These are phyloP conservation scores for Thysanoteuthis rhombus DNA, from an alignment of 2,888 invertebrate genomes.

Conservation along the genomic window DNA sequence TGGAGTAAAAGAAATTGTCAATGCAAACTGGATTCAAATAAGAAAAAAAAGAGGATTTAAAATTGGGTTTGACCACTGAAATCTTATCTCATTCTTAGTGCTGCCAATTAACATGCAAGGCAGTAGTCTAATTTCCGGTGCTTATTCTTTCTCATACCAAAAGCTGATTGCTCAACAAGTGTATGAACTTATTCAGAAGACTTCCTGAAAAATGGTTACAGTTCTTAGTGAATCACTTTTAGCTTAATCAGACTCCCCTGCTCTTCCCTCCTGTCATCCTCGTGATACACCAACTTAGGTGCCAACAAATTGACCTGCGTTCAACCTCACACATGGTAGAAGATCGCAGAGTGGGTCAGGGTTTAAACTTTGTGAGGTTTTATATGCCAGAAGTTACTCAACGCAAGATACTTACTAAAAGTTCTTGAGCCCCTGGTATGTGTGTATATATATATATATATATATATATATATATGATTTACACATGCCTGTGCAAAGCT, in stretches of 20 bases:
- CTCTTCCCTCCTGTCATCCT: background rate
- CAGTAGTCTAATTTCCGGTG: background rate
- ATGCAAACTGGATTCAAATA: background rate
- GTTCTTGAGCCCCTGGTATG: no score
- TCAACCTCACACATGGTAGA: background rate
- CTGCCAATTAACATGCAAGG: background rate
- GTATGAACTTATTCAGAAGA: background rate
- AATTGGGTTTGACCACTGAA: background rate
- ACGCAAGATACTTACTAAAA: no score
- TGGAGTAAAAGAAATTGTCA: background rate
- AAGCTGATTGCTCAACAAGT: background rate
- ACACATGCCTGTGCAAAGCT: no score
- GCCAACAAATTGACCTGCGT: background rate
- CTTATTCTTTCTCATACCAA: background rate
- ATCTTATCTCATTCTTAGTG: background rate
- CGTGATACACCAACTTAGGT: background rate
- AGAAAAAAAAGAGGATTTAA: background rate
- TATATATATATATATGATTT: no score
- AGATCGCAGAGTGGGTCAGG: background rate
- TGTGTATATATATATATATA: no score
- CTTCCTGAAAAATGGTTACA: background rate
- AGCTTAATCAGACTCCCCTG: background rate
- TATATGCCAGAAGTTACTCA: background rate
- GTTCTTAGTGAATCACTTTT: background rate
- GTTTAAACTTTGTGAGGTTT: background rate